Conservation (phyloP, 2,888 invertebrate species). For the Gymnocheta viridis region DNA sequence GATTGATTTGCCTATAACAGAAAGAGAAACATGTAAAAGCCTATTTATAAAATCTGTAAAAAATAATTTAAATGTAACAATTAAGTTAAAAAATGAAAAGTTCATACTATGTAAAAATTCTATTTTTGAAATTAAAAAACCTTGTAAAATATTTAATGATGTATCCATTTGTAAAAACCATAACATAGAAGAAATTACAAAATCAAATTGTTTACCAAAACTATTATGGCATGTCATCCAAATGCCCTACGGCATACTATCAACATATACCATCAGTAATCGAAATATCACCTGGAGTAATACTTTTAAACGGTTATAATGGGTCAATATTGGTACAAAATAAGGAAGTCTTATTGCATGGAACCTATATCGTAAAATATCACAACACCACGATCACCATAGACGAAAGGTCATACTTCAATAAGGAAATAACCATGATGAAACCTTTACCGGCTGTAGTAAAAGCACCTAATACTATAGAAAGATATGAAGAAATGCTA, state of each 20-base stretch:
- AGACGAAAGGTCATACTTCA: neutral
- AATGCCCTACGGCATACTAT: neutral
- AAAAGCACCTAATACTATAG: neutral
- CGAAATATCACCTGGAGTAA: neutral
- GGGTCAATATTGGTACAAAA: neutral
- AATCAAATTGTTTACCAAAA: neutral
- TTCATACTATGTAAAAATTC: too few species aligned
- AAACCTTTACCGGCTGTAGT: neutral
- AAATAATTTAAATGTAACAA: neutral
- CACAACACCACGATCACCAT: neutral
- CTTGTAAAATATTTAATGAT: conserved; percentile 1
- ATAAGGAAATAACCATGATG: neutral
- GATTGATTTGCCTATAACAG: conserved; percentile 56
- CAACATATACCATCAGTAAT: neutral
- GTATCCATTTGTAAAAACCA: conserved; percentile 6
- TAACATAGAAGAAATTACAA: neutral
- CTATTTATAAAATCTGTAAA: conserved; percentile 16
- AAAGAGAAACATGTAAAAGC: conserved; percentile 29
- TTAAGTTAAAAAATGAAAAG: conserved; percentile 5
- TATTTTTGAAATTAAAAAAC: too few species aligned
- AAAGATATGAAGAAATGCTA: conserved; percentile 10
- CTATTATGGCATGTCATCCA: neutral
- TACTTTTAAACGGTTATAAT: neutral
- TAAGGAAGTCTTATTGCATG: neutral
- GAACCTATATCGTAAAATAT: neutral